Percentiles rank a stretch among this genome's conserved stretches.
Evolutionary conservation across 2,888 invertebrate species (phyloP).

Genomic region (Leptura quadrifasciata): DNA sequence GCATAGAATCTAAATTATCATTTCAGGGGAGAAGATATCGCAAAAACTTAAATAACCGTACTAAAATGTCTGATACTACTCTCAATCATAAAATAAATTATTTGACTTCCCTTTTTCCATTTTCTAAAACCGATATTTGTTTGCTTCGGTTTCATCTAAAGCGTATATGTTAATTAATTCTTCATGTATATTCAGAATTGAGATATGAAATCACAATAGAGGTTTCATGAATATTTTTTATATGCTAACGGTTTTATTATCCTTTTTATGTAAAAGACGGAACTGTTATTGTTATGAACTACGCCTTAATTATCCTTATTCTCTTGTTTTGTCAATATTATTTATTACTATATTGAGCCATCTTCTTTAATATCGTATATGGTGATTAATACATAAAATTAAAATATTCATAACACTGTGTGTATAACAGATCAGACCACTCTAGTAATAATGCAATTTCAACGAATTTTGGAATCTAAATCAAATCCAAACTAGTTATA

Average conservation of each 20-base stretch:
- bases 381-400: no score
- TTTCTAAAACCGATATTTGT: slow-evolving; percentile 49
- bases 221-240: slow-evolving; percentile 48
- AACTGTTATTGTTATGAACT: slow-evolving; percentile 52
- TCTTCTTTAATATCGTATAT: no score
- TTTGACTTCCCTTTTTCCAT: slow-evolving; percentile 54
- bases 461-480: no score
- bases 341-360: slow-evolving; percentile 46
- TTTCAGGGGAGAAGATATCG: slow-evolving; percentile 56
- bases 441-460: no score
- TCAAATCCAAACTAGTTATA: no score
- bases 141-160: slow-evolving; percentile 53
- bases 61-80: slow-evolving; percentile 58
- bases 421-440: no score
- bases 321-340: slow-evolving; percentile 41
- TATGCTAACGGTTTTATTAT: slow-evolving; percentile 53
- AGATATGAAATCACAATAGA: slow-evolving; percentile 46
- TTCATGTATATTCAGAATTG: slow-evolving; percentile 55
- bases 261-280: slow-evolving; percentile 48
- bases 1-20: slow-evolving; percentile 64
- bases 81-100: slow-evolving; percentile 63
- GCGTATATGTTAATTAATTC: slow-evolving; percentile 58
- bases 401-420: no score
- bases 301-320: slow-evolving; percentile 45
- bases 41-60: slow-evolving; percentile 62